Evolutionary conservation across 2,797 vertebrate genomes (phyloP), one percentile per base, ranked within the genome.

Genomic region (Columba guinea): DNA sequence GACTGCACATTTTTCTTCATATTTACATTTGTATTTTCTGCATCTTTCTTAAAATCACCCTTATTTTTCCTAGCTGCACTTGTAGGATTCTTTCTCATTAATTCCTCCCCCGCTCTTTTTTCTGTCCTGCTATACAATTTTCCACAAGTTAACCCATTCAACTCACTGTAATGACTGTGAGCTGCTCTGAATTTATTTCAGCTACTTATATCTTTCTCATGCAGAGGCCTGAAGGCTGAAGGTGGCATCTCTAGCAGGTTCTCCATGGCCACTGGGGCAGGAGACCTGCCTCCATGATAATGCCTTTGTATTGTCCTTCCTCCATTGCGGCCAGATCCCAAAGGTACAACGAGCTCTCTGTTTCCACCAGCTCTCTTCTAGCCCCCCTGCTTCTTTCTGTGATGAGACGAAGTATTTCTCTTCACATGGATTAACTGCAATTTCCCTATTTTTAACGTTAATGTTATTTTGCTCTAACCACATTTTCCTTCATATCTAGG

Each of bases 401-500:
- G 63, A 78, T 26, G 74, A 87, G 71, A 70, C 14, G 8, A 12
- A 94, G 56, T 92, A 68, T 94, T 96, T 87, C 80, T 87, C 49
- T 58, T 77, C 85, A 84, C 74, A 46, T 16, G 37, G 75, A 94
- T 95, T 96, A 95, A 80, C 87, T 75, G 89, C 86, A 96, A 93
- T 92, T 90, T 96, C 94, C 90, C 88, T 86, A 90, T 92, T 93
- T 96, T 94, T 90, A 93, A 90, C 13, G 10, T 94, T 90, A 94
- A 90, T 82, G 63, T 70, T 96, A 94, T 96, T 95, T 96, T 89
- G 95, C 90, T 94, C 63, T 21, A 84, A 93, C 91, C 68, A 75
- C 88, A 89, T 92, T 95, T 94, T 32, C 81, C 63, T 85, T 94
- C 90, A 89, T 89, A 92, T 93, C 80, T 79, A 94, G 77, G 86